Evolutionary conservation across 2,888 invertebrate genomes (phyloP), one percentile per base, ranked within the genome.

Genomic region (Iphiclides podalirius): DNA sequence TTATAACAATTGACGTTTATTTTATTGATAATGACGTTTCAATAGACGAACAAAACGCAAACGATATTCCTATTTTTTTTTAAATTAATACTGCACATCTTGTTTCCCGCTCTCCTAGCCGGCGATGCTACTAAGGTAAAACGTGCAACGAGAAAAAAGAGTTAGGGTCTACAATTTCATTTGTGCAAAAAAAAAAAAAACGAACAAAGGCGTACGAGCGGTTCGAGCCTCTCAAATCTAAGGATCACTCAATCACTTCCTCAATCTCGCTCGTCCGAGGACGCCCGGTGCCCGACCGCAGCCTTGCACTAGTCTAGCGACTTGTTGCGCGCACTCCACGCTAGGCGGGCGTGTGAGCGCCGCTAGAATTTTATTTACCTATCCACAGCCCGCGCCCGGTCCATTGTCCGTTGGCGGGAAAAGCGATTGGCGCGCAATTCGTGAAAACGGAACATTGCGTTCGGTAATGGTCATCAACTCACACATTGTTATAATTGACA

Each of bases 341-440:
- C 44, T 34, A 26, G 39, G 39, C 35, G 44, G 39, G 44, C 40
- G 44, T 50, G 43, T 31, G 8, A 37, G 33, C 15, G 28, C 16
- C 44, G 44, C 44, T 50, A 50, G 50, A 50, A 50, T 50, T 50
- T 40, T 44, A 50, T 50, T 50, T 50, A 44, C 44, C 50, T 49
- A 43, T 43, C 43, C 38, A 12, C 37, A 11, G 33, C 11, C 39
- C 28, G 11, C 15, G 39, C 17, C 39, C 34, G 39, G 11, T n/a
- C 46, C 46, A 39, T 26, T 47, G 39, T 47, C 46, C 46, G 23
- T 31, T 23, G 13, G 17, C 33, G 13, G 13, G n/a, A 47, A 39
- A 47, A 39, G 14, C 17, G 39, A 39, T 47, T 47, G 39, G 46
- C 46, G 46, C 46, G 39, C 39, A 11, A 15, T 39, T 38, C 31